Evolutionary conservation across 2,888 invertebrate species (phyloP).

Genomic region (Hemistola chrysoprasaria): DNA sequence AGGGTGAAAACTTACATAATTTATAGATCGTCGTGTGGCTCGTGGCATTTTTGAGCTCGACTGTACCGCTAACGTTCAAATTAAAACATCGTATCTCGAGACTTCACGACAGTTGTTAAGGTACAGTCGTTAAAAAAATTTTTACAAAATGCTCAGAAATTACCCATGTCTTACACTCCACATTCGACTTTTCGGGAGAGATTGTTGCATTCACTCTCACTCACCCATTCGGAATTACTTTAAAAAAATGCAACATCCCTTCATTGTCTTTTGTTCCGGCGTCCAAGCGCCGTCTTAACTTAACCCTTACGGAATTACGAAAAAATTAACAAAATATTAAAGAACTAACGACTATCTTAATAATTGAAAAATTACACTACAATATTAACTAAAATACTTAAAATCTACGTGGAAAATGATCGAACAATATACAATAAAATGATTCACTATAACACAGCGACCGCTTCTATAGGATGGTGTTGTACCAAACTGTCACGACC

Average conservation of each 20-base stretch:
- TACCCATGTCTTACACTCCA: slow-evolving; percentile 56
- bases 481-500: slow-evolving; percentile 32
- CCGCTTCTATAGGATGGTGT: slow-evolving; percentile 43
- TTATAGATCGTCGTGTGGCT: slow-evolving; percentile 40
- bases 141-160: slow-evolving; percentile 62
- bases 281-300: slow-evolving; percentile 68
- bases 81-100: no score
- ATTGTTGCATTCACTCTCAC: slow-evolving; percentile 12
- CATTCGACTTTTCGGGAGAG: slow-evolving; percentile 22
- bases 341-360: slow-evolving; percentile 76
- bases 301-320: slow-evolving; percentile 73
- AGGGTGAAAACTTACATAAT: slow-evolving; percentile 73
- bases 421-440: slow-evolving; percentile 81
- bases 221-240: slow-evolving; percentile 20
- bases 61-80: slow-evolving; percentile 24
- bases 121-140: slow-evolving; percentile 55
- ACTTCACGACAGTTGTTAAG: neutral
- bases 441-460: slow-evolving; percentile 76
- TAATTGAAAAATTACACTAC: slow-evolving; percentile 76
- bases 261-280: slow-evolving; percentile 79
- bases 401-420: slow-evolving; percentile 78
- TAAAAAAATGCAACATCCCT: slow-evolving; percentile 68
- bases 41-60: slow-evolving; percentile 37
- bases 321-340: slow-evolving; percentile 79
- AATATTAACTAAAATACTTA: slow-evolving; percentile 75